Evolutionary conservation across 1,140 invertebrate species (phyloP).

Genomic region (Macrosteles quadrilineatus): DNA sequence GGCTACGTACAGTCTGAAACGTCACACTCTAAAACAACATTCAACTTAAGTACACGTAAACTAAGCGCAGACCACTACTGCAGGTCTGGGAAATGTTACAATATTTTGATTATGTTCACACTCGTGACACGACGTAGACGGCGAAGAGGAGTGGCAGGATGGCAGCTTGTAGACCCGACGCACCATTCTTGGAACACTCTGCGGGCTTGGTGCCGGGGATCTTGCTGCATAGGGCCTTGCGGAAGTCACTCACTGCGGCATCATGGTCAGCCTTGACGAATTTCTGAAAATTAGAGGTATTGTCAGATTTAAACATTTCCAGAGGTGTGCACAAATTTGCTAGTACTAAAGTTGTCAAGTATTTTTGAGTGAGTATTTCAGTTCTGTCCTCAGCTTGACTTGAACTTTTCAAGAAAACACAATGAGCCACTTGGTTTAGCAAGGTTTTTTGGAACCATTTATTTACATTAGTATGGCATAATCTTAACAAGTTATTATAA

Average conservation of each 20-base stretch:
- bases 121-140: background rate
- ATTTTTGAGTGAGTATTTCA: too few relatives aligned
- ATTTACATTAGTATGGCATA: too few relatives aligned
- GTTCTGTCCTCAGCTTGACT: too few relatives aligned
- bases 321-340: too few relatives aligned
- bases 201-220: constrained; percentile 28
- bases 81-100: constrained; percentile 2
- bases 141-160: background rate
- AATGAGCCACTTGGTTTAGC: too few relatives aligned
- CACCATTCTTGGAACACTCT: constrained; percentile 21
- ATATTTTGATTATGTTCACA: constrained; percentile 7
- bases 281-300: constrained; percentile 27
- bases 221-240: constrained; percentile 27
- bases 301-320: background rate
- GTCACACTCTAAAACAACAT: background rate
- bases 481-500: too few relatives aligned
- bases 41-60: constrained; percentile 3
- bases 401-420: too few relatives aligned
- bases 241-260: constrained; percentile 24
- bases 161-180: background rate
- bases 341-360: too few relatives aligned
- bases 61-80: background rate
- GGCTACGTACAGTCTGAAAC: constrained; percentile 1
- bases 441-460: too few relatives aligned
- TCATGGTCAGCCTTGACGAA: constrained; percentile 12